These are phyloP conservation scores for Axis porcinus DNA, from an alignment of 2,113 vertebrate species.

Conservation along the genomic window DNA sequence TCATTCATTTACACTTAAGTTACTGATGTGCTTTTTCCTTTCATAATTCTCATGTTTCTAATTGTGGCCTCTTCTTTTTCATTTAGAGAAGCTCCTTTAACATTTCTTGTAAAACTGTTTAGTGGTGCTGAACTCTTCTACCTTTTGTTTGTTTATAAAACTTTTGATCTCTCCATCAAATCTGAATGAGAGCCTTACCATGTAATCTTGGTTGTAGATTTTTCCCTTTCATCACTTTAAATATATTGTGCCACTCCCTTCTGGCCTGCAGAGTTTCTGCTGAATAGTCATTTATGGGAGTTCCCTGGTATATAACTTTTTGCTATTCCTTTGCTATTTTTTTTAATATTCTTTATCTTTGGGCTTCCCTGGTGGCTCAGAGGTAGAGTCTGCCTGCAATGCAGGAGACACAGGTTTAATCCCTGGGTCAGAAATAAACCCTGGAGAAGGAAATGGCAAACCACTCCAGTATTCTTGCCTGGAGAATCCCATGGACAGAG, in stretches of 20 bases:
- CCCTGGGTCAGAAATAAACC: too few relatives aligned
- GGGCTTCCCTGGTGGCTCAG: too few relatives aligned
- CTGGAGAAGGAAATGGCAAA: too few relatives aligned
- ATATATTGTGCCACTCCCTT: background rate
- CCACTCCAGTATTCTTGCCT: too few relatives aligned
- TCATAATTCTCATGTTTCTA: background rate
- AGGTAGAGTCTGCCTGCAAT: too few relatives aligned
- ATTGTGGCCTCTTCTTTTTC: background rate
- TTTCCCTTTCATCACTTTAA: background rate
- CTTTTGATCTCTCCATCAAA: background rate
- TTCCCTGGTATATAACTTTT: background rate
- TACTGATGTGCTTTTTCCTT: background rate
- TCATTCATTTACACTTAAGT: background rate
- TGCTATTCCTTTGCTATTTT: background rate
- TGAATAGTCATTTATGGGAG: background rate
- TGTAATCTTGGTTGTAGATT: background rate
- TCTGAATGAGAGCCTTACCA: background rate
- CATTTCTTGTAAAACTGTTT: background rate
- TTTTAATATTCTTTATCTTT: background rate
- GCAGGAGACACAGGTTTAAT: too few relatives aligned
- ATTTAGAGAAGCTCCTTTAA: background rate
- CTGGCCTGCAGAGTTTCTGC: background rate
- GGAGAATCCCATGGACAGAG: too few relatives aligned
- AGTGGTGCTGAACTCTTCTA: background rate
- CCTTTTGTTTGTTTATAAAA: background rate